phyloP scores from a whole-genome alignment of 2,113 vertebrate species.

The Tympanuchus pallidicinctus region DNA sequence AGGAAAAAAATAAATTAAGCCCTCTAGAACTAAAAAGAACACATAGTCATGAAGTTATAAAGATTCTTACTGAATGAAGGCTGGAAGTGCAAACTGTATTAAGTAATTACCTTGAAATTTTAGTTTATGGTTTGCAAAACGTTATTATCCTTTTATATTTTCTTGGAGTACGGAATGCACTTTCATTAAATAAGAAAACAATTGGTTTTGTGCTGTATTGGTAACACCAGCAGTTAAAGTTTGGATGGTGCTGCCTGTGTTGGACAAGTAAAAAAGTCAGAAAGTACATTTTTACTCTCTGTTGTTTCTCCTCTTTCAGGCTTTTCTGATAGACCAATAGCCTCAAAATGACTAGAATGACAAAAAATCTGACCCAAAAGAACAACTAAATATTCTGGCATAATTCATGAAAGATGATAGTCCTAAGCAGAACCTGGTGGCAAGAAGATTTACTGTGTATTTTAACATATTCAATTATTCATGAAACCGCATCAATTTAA shows the following conservation, averaged over 20 bases:
- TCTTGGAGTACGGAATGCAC: neutral
- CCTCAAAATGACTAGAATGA: neutral
- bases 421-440: neutral
- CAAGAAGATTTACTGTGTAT: neutral
- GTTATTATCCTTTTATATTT: neutral
- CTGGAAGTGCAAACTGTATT: neutral
- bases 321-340: neutral
- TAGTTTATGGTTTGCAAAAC: neutral
- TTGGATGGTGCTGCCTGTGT: neutral
- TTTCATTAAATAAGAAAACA: neutral
- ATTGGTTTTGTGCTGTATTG: rapidly evolving
- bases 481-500: neutral
- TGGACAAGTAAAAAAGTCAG: neutral
- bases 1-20: neutral
- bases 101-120: neutral
- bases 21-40: neutral
- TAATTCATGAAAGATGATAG: neutral
- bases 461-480: neutral
- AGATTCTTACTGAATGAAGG: neutral
- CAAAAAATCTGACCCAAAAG: neutral
- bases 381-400: neutral
- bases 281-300: no score
- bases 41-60: neutral
- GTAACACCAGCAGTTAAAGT: neutral
- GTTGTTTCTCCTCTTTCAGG: neutral